phyloP scores from a whole-genome alignment of 2,888 invertebrate species.

The Drosophila paramelanica region DNA sequence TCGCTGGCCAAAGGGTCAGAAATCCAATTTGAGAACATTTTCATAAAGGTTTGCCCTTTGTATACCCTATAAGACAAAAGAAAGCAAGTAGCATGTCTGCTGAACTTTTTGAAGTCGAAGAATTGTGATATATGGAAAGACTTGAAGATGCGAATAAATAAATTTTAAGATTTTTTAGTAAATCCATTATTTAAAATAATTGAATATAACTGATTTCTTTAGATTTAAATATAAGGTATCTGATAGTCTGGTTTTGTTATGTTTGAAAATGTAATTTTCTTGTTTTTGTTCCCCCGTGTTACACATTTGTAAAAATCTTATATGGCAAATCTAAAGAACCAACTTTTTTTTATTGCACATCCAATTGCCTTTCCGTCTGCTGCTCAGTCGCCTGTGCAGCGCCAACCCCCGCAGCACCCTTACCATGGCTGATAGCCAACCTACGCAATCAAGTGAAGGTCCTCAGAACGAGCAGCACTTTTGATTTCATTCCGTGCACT shows the following conservation, averaged over 20 bases:
- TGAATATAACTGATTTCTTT: too few relatives aligned
- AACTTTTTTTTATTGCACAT: slow-evolving; percentile 73
- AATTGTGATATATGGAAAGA: too few relatives aligned
- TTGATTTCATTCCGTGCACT: slow-evolving; percentile 55
- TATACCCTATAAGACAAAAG: slow-evolving; percentile 22
- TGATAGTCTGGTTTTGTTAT: background rate
- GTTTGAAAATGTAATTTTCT: background rate
- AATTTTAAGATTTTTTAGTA: background rate
- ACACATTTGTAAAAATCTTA: slow-evolving; percentile 48
- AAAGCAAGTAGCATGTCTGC: background rate
- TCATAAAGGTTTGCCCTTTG: slow-evolving; percentile 46
- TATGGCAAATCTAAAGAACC: slow-evolving; percentile 51
- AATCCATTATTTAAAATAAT: too few relatives aligned
- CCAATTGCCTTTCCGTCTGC: slow-evolving; percentile 56
- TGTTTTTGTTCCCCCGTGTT: slow-evolving; percentile 4
- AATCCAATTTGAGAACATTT: slow-evolving; percentile 74
- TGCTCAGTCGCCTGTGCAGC: slow-evolving; percentile 46
- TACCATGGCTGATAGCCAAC: background rate
- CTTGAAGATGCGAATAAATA: background rate
- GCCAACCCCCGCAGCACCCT: too few relatives aligned
- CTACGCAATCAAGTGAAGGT: slow-evolving; percentile 38
- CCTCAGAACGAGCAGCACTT: slow-evolving; percentile 31
- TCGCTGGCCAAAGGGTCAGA: slow-evolving; percentile 80
- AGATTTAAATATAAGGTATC: slow-evolving; percentile 18
- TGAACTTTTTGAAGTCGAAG: background rate